phyloP scores from a whole-genome alignment of 2,888 invertebrate genomes.

The Cataglyphis livida region DNA sequence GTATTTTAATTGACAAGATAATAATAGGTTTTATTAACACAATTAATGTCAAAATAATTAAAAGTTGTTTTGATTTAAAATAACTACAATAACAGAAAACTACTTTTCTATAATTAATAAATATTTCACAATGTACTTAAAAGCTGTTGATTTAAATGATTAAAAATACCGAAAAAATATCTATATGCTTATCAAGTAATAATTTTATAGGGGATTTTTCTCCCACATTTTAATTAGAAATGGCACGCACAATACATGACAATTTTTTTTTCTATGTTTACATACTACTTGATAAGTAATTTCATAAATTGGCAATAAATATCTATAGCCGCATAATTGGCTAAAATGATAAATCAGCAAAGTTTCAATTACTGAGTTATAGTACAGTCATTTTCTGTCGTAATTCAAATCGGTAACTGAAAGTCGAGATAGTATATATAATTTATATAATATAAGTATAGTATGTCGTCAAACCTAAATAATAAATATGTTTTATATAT shows the following conservation, averaged over 20 bases:
- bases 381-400: constrained; percentile 80
- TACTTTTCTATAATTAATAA: neutral
- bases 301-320: constrained; percentile 78
- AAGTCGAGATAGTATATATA: constrained; percentile 81
- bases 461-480: constrained; percentile 85
- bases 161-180: neutral
- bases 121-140: neutral
- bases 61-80: constrained; percentile 17
- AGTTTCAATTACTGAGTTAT: constrained; percentile 67
- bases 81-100: neutral
- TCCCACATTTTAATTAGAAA: constrained; percentile 55
- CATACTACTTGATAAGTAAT: constrained; percentile 63
- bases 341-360: constrained; percentile 62
- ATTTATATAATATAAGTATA: constrained; percentile 82
- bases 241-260: constrained; percentile 54
- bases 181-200: neutral
- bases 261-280: constrained; percentile 53
- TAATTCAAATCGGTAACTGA: constrained; percentile 83
- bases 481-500: constrained; percentile 85
- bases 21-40: neutral
- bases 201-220: constrained; percentile 35
- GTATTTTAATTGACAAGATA: neutral
- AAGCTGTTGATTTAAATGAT: neutral
- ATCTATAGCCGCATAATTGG: constrained; percentile 68
- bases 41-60: constrained; percentile 4